Evolutionary conservation across 1,140 invertebrate genomes (phyloP).

Genomic region (Drosophila lacertosa): DNA sequence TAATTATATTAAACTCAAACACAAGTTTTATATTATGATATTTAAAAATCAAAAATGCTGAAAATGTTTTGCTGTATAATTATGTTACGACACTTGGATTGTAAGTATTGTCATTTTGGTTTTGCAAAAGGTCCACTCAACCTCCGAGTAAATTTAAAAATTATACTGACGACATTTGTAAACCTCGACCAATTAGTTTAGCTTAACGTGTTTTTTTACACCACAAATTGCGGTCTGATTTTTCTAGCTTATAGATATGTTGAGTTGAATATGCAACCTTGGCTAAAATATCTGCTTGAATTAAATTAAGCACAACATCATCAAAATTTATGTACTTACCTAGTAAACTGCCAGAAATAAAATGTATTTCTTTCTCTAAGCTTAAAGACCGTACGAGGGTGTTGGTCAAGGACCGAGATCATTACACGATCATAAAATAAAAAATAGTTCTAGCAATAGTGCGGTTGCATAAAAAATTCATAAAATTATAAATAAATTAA

Average conservation of each 20-base stretch:
- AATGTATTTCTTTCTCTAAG: conserved; percentile 72
- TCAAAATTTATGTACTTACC: conserved; percentile 25
- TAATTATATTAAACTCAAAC: no score
- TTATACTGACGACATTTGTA: conserved; percentile 3
- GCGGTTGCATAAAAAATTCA: conserved; percentile 78
- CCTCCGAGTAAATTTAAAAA: neutral
- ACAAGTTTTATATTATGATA: no score
- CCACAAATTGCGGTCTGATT: conserved; percentile 4
- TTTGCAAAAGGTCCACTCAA: conserved; percentile 8
- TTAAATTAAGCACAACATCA: conserved; percentile 65
- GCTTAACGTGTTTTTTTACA: conserved; percentile 7
- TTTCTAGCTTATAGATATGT: neutral
- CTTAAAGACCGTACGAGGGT: conserved; percentile 45
- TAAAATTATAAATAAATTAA: conserved; percentile 78
- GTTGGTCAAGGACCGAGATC: conserved; percentile 59
- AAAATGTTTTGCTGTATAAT: no score
- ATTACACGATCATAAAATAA: conserved; percentile 66
- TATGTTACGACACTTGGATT: no score
- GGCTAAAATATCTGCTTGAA: conserved; percentile 22
- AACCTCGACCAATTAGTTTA: neutral
- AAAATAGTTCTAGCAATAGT: conserved; percentile 45
- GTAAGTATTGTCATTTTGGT: neutral
- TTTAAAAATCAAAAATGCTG: no score
- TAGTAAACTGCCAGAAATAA: conserved; percentile 54
- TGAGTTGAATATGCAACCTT: neutral